Percentiles rank a stretch among this genome's conserved stretches.
Evolutionary conservation across 2,888 invertebrate genomes (phyloP).

Genomic region (Cantharis lateralis): DNA sequence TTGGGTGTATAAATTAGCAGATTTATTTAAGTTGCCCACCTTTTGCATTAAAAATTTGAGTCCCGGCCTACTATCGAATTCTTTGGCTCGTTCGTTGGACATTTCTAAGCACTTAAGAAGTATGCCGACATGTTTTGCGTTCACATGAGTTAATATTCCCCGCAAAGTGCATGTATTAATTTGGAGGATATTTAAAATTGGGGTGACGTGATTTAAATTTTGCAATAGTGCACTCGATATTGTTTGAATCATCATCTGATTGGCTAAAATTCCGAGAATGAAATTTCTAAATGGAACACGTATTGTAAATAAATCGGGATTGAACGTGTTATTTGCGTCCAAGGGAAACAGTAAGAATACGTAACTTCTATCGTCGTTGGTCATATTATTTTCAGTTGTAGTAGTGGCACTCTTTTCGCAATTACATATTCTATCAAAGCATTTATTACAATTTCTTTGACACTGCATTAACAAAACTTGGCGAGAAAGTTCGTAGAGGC

Average conservation of each 20-base stretch:
- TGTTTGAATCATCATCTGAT: conserved; percentile 90
- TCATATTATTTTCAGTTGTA: conserved; percentile 44
- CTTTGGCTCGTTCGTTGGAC: conserved; percentile 80
- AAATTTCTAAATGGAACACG: conserved; percentile 87
- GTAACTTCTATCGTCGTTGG: conserved; percentile 83
- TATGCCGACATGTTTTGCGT: conserved; percentile 68
- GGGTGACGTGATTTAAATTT: conserved; percentile 55
- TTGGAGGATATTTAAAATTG: conserved; percentile 54
- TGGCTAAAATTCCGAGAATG: conserved; percentile 87
- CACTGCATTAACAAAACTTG: conserved; percentile 76
- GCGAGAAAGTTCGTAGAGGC: conserved; percentile 85
- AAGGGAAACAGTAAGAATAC: conserved; percentile 85
- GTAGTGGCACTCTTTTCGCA: conserved; percentile 54
- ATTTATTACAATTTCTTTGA: conserved; percentile 51
- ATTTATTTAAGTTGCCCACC: conserved; percentile 82
- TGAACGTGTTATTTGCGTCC: conserved; percentile 70
- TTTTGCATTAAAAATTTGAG: conserved; percentile 93
- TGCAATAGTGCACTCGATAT: conserved; percentile 86
- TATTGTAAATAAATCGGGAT: conserved; percentile 77
- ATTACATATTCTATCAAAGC: conserved; percentile 51
- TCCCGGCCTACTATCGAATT: conserved; percentile 89
- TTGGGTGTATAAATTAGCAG: conserved; percentile 90
- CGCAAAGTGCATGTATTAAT: conserved; percentile 53
- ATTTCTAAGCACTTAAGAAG: conserved; percentile 79
- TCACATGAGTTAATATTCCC: conserved; percentile 57